These are phyloP conservation scores for Rosalia funebris DNA, from an alignment of 2,888 invertebrate species.

Conservation along the genomic window DNA sequence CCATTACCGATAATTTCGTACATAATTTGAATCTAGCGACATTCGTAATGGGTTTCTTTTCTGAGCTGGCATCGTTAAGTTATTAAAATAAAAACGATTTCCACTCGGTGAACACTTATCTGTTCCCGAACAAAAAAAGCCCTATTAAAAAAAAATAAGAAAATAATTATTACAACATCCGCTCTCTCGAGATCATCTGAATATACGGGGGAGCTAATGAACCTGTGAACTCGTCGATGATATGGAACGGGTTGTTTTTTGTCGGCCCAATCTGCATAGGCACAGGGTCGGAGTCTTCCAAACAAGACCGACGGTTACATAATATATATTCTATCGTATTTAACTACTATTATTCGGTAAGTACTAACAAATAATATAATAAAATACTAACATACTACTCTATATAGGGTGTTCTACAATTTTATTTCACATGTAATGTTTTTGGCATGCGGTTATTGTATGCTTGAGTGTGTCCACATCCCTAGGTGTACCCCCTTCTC, in stretches of 20 bases:
- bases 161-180: conserved; percentile 21
- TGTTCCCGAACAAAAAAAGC: background rate
- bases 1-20: no score
- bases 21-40: no score
- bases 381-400: no score
- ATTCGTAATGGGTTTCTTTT: conserved; percentile 10
- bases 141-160: conserved; percentile 11
- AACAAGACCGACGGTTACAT: no score
- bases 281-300: conserved; percentile 8
- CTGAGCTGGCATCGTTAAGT: conserved; percentile 5
- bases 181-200: conserved; percentile 10
- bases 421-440: no score
- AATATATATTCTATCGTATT: no score
- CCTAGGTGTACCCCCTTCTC: no score
- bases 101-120: conserved; percentile 14
- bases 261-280: background rate
- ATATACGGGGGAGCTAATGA: conserved; percentile 39
- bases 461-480: no score
- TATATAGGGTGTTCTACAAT: no score
- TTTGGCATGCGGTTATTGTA: no score
- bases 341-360: no score
- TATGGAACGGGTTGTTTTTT: conserved; percentile 44
- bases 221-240: conserved; percentile 46
- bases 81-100: conserved; percentile 22
- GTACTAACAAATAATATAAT: no score